These are phyloP conservation scores for Platorchestia sp. DNA, from an alignment of 1,140 invertebrate genomes.

Conservation along the genomic window DNA sequence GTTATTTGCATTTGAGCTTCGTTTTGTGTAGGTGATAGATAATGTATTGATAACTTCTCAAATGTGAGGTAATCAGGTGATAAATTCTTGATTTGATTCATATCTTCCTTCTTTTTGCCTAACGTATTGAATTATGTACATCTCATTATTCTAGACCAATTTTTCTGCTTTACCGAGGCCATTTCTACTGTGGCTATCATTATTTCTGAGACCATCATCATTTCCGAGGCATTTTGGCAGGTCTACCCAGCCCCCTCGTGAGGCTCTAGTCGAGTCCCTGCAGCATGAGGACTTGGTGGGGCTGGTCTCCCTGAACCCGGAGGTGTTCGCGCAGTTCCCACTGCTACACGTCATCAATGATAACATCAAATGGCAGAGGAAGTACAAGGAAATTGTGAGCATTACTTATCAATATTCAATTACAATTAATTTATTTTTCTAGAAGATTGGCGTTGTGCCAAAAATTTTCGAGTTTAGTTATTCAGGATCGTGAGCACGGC, in stretches of 20 bases:
- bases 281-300: constrained; percentile 84
- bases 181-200: background rate
- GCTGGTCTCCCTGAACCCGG: constrained; percentile 89
- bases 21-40: no score
- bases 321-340: constrained; percentile 85
- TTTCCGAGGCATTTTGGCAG: no score
- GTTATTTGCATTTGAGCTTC: no score
- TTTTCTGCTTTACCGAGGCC: constrained; percentile 21
- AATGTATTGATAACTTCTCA: no score
- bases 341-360: constrained; percentile 89
- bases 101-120: background rate
- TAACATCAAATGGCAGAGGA: constrained; percentile 91
- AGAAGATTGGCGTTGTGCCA: constrained; percentile 13
- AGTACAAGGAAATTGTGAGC: constrained; percentile 85
- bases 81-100: background rate
- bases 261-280: constrained; percentile 94
- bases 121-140: background rate
- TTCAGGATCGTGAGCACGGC: no score
- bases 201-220: background rate
- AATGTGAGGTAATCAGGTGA: background rate
- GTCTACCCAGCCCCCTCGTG: constrained; percentile 73
- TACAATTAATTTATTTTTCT: constrained; percentile 17
- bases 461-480: no score
- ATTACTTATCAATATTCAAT: no score
- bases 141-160: background rate